Conservation (phyloP, 2,113 vertebrate genomes). For the Salvelinus namaycush region DNA sequence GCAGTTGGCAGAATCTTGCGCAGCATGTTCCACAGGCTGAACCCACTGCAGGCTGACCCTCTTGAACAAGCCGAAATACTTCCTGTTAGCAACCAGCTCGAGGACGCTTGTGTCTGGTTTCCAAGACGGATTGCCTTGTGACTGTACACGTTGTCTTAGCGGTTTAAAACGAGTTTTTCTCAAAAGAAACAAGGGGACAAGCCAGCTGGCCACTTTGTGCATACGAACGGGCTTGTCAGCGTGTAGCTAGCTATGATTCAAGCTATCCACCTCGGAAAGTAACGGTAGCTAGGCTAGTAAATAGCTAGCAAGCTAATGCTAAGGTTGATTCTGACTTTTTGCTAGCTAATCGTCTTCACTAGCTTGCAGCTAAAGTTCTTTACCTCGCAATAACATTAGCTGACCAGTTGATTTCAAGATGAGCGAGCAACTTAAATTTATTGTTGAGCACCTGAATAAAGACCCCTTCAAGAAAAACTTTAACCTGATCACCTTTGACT, state of each 20-base stretch:
- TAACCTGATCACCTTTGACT: slow-evolving; percentile 96
- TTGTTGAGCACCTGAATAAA: slow-evolving; percentile 92
- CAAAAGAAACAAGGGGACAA: background rate
- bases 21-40: background rate
- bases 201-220: background rate
- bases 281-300: slow-evolving; percentile 20
- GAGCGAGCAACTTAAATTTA: slow-evolving; percentile 94
- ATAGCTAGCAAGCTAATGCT: background rate
- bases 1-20: slow-evolving; percentile 11
- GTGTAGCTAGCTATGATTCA: background rate
- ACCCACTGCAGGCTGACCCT: background rate
- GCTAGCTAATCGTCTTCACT: no score
- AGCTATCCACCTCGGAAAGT: background rate
- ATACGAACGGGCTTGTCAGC: background rate
- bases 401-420: slow-evolving; percentile 64
- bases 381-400: background rate
- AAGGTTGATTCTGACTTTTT: no score
- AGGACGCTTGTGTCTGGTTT: slow-evolving; percentile 40
- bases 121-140: slow-evolving; percentile 23
- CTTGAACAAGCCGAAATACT: slow-evolving; percentile 15
- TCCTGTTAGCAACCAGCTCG: slow-evolving; percentile 67
- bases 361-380: background rate
- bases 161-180: background rate
- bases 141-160: background rate
- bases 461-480: slow-evolving; percentile 95